Base-by-base conservation (phyloP, 2,888 invertebrate species). In the Phengaris arion region DNA sequence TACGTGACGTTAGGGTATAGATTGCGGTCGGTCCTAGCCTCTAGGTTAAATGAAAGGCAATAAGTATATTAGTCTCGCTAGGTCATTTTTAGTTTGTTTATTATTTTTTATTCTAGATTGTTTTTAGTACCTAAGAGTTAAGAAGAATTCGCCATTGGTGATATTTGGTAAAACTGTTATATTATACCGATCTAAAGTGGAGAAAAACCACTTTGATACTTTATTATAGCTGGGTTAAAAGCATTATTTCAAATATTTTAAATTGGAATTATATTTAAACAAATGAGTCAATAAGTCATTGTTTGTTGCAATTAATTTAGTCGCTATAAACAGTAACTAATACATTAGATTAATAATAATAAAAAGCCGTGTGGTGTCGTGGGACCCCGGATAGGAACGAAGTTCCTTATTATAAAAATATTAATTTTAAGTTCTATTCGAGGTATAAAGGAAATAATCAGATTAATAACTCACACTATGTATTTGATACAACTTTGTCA, bases 1-100 rank as follows among this genome's bases (percentile, higher is more conserved):
- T 22, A 22, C 51, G 70, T 54, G 52, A 72, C 72, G 54, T 72
- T 52, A 72, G 72, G 72, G 52, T 72, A 72, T 72, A 35, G 8
- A 72, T 54, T 72, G 52, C 22, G 13, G 35, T 72, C 52, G 45
- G 46, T 68, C 54, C 4, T 35, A 35, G 35, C 35, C 35, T 35
- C 52, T 72, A 72, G 72, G 72, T 72, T 72, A 72, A 72, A 72
- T 54, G 72, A 72, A 72, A 72, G 72, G 51, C 72, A 54, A 35
- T 52, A 35, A 1, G 35, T 35, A 54, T 52, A 45, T 68, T 68
- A 35, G 46, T 45, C 68, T 68, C 54, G 72, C 45, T 72, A 72
- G 72, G 72, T 72, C 52, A 52, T n/a, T n/a, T n/a, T n/a, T n/a
- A n/a, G n/a, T n/a, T n/a, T n/a, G n/a, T n/a, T n/a, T n/a, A n/a